Percentiles rank a stretch among this genome's conserved stretches.
phyloP scores from a whole-genome alignment of 64 coral and sea anemone species.

The Stichodactyla helianthus region DNA sequence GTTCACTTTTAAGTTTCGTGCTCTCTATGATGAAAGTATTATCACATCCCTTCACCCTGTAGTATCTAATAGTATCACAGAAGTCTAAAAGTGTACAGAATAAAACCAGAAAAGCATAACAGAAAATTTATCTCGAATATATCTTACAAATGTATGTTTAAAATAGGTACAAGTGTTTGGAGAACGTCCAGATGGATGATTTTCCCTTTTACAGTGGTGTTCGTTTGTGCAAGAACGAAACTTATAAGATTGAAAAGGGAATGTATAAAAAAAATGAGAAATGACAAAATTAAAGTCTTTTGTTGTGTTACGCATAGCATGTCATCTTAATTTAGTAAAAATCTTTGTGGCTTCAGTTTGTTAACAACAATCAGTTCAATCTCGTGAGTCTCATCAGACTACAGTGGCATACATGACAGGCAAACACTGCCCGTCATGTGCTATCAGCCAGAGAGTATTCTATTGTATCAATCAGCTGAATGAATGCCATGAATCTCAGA shows the following conservation, averaged over 20 bases:
- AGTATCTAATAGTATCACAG: neutral
- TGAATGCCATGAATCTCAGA: no score
- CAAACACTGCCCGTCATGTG: no score
- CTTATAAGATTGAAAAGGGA: conserved; percentile 12
- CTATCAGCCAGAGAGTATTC: no score
- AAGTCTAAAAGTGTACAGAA: conserved; percentile 15
- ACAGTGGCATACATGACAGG: no score
- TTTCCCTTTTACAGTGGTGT: neutral
- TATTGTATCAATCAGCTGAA: no score
- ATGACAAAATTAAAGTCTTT: conserved; percentile 28
- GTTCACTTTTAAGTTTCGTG: neutral
- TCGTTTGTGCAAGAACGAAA: conserved; percentile 17
- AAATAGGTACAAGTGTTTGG: neutral
- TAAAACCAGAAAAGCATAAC: conserved; percentile 11
- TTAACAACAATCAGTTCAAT: no score
- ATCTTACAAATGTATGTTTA: conserved; percentile 24
- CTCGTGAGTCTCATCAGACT: no score
- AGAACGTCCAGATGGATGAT: neutral
- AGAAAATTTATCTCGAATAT: conserved; percentile 1
- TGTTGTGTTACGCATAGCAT: conserved; percentile 6
- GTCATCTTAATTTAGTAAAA: neutral
- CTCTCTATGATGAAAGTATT: neutral
- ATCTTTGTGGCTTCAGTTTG: no score
- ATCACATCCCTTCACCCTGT: neutral
- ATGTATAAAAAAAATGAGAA: conserved; percentile 31